Percentiles rank a stretch among this genome's conserved stretches.
phyloP scores from a whole-genome alignment of 2,888 invertebrate species.

The Eilema griseolum region DNA sequence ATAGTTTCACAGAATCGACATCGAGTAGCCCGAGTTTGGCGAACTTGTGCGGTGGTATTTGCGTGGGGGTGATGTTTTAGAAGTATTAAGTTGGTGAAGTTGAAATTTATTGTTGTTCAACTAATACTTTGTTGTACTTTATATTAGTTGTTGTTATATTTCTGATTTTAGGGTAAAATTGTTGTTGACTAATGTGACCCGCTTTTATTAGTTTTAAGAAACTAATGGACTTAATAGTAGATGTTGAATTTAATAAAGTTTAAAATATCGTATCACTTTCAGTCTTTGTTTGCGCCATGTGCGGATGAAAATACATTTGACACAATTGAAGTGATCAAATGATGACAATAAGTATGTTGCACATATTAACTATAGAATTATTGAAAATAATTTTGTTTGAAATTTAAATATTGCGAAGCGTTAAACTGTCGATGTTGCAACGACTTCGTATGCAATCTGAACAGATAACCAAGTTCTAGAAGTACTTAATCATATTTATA shows the following conservation, averaged over 20 bases:
- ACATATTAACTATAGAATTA: too few species aligned
- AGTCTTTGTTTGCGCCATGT: too few species aligned
- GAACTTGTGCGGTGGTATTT: conserved; percentile 28
- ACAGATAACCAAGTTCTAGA: background rate
- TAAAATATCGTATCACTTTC: background rate
- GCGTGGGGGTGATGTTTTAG: conserved; percentile 4
- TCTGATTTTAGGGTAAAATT: background rate
- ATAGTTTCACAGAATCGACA: conserved; percentile 42
- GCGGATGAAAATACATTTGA: too few species aligned
- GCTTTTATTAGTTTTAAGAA: too few species aligned
- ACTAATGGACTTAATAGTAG: too few species aligned
- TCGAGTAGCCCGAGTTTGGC: conserved; percentile 33
- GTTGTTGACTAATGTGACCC: background rate
- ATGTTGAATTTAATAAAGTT: background rate
- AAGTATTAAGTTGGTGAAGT: background rate
- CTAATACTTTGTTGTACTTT: background rate
- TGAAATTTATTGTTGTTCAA: conserved; percentile 4
- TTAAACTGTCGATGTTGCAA: too few species aligned
- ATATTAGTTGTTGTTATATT: background rate
- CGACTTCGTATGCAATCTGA: too few species aligned
- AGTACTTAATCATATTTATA: background rate
- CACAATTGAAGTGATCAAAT: too few species aligned
- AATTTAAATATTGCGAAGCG: too few species aligned
- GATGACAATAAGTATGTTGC: too few species aligned
- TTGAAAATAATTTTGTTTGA: too few species aligned